phyloP scores from a whole-genome alignment of 2,113 vertebrate species.

The Tretioscincus oriximinensis region DNA sequence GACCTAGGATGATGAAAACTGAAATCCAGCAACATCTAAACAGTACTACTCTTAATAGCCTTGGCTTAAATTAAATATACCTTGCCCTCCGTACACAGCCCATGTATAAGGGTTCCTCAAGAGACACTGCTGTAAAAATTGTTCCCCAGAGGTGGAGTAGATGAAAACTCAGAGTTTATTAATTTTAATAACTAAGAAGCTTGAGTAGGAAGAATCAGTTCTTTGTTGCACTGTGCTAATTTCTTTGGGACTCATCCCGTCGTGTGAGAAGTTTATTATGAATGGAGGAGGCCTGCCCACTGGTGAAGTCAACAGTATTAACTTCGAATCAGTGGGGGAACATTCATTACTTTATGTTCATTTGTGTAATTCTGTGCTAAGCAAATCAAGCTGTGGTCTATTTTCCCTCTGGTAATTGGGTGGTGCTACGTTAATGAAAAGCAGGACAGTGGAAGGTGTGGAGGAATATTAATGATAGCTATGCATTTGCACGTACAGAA shows the following conservation, averaged over 20 bases:
- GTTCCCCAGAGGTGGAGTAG: not conserved
- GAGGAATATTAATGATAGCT: slow-evolving; percentile 29
- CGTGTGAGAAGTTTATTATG: slow-evolving; percentile 28
- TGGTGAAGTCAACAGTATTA: slow-evolving; percentile 32
- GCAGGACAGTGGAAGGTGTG: slow-evolving; percentile 21
- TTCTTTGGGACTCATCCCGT: slow-evolving; percentile 22
- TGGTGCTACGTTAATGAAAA: slow-evolving; percentile 48
- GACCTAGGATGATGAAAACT: too few relatives aligned
- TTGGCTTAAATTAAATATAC: not conserved
- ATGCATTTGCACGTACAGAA: slow-evolving; percentile 34
- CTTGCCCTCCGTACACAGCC: not conserved
- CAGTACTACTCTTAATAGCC: not conserved
- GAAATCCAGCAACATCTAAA: too few relatives aligned
- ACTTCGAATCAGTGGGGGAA: slow-evolving; percentile 18
- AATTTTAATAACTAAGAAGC: slow-evolving; percentile 1
- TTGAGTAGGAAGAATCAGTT: not conserved
- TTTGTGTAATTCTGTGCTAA: slow-evolving; percentile 40
- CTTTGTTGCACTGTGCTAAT: slow-evolving; percentile 25
- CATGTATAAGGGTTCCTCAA: not conserved
- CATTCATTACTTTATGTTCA: slow-evolving; percentile 34
- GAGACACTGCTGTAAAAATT: not conserved
- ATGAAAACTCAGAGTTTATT: not conserved
- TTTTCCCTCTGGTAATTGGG: slow-evolving; percentile 43
- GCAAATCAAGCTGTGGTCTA: slow-evolving; percentile 31
- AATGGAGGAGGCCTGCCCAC: slow-evolving; percentile 12